Percentiles rank a stretch among this genome's conserved stretches.
These are phyloP conservation scores for Brachionus manjavacas DNA, from an alignment of 1,140 invertebrate genomes.

Conservation along the genomic window DNA sequence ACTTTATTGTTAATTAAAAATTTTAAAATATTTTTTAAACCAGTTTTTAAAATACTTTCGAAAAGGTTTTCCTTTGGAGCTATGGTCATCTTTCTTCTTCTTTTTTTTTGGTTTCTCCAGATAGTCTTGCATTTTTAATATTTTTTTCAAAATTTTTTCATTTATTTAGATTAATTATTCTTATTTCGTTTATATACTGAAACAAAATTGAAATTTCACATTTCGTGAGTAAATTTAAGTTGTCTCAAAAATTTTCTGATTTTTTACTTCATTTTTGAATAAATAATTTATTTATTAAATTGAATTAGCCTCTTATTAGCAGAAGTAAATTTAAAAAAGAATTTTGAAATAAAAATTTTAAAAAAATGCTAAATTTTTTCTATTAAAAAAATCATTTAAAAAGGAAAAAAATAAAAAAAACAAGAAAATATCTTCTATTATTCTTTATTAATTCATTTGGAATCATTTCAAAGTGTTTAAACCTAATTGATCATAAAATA, in stretches of 20 bases:
- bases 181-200: not conserved
- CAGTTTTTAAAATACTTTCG: not conserved
- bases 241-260: not conserved
- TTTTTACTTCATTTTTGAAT: not conserved
- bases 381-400: too few relatives aligned
- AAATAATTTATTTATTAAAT: too few relatives aligned
- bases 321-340: too few relatives aligned
- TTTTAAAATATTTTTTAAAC: not conserved
- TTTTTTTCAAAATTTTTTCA: conserved; percentile 8
- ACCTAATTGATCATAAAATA: too few relatives aligned
- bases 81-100: not conserved
- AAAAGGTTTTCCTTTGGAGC: not conserved
- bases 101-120: conserved; percentile 24
- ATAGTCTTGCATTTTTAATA: conserved; percentile 25
- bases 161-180: not conserved
- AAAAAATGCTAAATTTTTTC: too few relatives aligned
- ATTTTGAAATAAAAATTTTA: too few relatives aligned
- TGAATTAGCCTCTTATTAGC: too few relatives aligned
- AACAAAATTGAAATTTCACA: not conserved
- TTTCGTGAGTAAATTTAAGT: not conserved
- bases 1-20: not conserved
- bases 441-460: too few relatives aligned
- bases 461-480: too few relatives aligned
- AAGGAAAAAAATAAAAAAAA: too few relatives aligned
- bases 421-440: too few relatives aligned